A percentile compares a stretch with the other conserved stretches of the same genome.
These are phyloP conservation scores for Psilopsiagon aurifrons DNA, from an alignment of 2,113 vertebrate species.

Conservation along the genomic window DNA sequence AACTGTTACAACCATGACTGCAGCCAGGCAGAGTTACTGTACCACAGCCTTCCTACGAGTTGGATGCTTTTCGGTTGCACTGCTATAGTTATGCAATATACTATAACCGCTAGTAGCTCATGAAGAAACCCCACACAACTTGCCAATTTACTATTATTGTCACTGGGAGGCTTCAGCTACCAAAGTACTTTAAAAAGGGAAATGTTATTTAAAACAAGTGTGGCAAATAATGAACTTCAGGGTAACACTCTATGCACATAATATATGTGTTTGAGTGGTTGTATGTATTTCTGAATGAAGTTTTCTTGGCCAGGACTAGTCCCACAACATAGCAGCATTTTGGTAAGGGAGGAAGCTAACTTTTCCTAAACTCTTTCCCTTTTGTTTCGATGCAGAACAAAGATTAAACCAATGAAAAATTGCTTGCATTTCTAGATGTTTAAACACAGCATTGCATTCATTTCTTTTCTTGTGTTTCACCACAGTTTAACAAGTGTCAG, in stretches of 20 bases:
- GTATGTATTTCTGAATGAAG: background rate
- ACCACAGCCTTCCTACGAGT: background rate
- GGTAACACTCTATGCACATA: background rate
- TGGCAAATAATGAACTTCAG: background rate
- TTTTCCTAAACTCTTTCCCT: background rate
- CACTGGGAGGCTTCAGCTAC: background rate
- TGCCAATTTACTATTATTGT: background rate
- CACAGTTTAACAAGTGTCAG: background rate
- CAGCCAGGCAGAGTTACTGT: background rate
- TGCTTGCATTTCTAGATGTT: background rate
- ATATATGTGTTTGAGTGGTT: background rate
- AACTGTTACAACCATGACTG: background rate
- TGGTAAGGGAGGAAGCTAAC: background rate
- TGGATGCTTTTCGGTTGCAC: background rate
- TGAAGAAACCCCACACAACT: background rate
- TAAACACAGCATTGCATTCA: background rate
- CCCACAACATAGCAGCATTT: constrained; percentile 4
- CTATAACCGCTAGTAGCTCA: background rate
- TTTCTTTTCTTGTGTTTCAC: background rate
- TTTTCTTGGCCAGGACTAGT: background rate
- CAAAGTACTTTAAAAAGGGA: background rate
- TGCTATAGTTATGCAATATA: background rate
- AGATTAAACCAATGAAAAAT: background rate
- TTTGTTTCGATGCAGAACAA: background rate
- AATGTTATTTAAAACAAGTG: background rate